These are phyloP conservation scores for Littorina saxatilis DNA, from an alignment of 1,140 invertebrate genomes.

Conservation along the genomic window DNA sequence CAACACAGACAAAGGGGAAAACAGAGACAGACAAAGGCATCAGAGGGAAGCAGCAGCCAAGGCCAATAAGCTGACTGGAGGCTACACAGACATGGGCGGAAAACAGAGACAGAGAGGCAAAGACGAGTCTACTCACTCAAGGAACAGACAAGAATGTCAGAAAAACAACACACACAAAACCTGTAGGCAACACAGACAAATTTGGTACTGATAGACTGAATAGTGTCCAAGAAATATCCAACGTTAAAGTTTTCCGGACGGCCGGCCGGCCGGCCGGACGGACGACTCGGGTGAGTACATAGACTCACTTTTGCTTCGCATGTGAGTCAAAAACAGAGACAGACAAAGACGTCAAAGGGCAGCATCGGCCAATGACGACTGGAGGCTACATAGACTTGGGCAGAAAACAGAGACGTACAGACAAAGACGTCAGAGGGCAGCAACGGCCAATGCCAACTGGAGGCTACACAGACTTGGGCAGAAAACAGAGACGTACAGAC, in stretches of 20 bases:
- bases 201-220: no score
- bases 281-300: no score
- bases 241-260: no score
- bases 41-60: neutral
- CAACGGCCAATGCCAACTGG: neutral
- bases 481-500: neutral
- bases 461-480: neutral
- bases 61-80: neutral
- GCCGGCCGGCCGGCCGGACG: no score
- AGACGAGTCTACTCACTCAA: neutral
- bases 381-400: neutral
- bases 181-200: no score
- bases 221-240: no score
- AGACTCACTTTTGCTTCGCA: no score
- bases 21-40: neutral
- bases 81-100: neutral
- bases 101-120: conserved; percentile 21
- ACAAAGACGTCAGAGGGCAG: conserved; percentile 1
- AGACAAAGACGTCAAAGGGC: no score
- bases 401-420: conserved; percentile 2
- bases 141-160: no score
- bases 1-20: conserved; percentile 1
- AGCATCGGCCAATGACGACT: no score
- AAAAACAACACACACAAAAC: no score
- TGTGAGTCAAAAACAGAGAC: no score